Base-by-base conservation (phyloP, 2,113 vertebrate genomes). In the Apaloderma vittatum region DNA sequence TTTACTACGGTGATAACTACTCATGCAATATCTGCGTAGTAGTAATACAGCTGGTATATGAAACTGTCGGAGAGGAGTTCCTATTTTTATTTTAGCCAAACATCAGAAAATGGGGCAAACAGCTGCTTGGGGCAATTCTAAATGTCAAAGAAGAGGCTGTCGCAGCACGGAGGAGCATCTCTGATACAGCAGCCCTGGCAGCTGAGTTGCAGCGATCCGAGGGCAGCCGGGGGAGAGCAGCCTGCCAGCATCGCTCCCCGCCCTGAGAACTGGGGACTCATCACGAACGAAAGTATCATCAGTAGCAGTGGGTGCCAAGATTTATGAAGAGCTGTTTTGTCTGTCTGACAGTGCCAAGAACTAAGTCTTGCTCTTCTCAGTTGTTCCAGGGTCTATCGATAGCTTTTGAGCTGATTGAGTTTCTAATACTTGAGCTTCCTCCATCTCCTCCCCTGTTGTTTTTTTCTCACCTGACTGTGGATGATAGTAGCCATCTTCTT, bases 11-110 rank as follows among this genome's bases (percentile, higher is more conserved):
- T 37, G 76, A 6, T 22, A 54, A 49, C 55, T 75, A 65, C 52
- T 84, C 11, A 1, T 22, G 46, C 15, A 21, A 21, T 68, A 15
- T 22, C 32, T 2, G 0, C n/a, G 17, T 11, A 51, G n/a, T 2
- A 3, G 6, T 49, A 37, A 30, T 45, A 46, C 54, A 90, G 40
- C 54, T 73, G 55, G 30, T 62, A 11, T 18, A 7, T 4, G 30
- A 34, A 45, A 61, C 13, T 11, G 23, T 15, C 27, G 21, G 17
- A 14, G 40, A 43, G 59, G 23, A 80, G 15, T 8, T 88, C 15
- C 58, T 29, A 8, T 3, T 82, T 29, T 36, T 46, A 30, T 36
- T 83, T 68, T 6, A 65, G 36, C 40, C 63, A 49, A 62, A 30
- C 15, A 49, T 14, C 46, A 68, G 46, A 16, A 81, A 73, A 43